Percentiles rank a stretch among this genome's conserved stretches.
phyloP scores from a whole-genome alignment of 1,140 invertebrate species.

The Leucophenga varia region DNA sequence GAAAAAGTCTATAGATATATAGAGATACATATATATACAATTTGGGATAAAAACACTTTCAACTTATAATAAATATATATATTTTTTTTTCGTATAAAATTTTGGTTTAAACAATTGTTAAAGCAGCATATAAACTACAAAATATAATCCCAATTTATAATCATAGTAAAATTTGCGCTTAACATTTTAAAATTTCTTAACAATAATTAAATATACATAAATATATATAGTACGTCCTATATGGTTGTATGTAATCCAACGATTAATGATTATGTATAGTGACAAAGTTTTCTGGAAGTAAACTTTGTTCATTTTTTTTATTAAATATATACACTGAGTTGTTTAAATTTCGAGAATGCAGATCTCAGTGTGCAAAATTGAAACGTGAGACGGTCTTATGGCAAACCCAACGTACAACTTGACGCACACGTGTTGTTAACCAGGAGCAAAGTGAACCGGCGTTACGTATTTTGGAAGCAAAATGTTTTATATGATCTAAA shows the following conservation, averaged over 20 bases:
- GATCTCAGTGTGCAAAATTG: constrained; percentile 49
- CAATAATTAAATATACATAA: constrained; percentile 21
- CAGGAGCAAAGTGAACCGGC: constrained; percentile 58
- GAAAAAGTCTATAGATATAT: not conserved
- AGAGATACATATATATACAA: constrained; percentile 8
- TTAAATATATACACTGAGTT: not conserved
- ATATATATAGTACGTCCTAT: constrained; percentile 1
- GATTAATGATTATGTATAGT: constrained; percentile 25
- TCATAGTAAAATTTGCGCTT: no score
- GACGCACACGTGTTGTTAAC: constrained; percentile 45
- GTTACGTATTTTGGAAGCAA: constrained; percentile 56
- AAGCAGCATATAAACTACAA: no score
- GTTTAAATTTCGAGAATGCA: not conserved
- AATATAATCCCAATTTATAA: no score
- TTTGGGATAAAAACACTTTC: constrained; percentile 20
- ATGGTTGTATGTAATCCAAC: constrained; percentile 21
- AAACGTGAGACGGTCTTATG: constrained; percentile 53
- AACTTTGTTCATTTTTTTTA: constrained; percentile 11
- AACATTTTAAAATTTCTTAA: no score
- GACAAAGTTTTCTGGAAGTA: constrained; percentile 8
- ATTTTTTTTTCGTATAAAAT: constrained; percentile 22
- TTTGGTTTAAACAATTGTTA: no score
- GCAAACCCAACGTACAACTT: constrained; percentile 50
- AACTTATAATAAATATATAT: constrained; percentile 30
- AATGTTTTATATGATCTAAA: constrained; percentile 60